Conservation (phyloP, 2,113 vertebrate species). For the Phyllopteryx taeniolatus region DNA sequence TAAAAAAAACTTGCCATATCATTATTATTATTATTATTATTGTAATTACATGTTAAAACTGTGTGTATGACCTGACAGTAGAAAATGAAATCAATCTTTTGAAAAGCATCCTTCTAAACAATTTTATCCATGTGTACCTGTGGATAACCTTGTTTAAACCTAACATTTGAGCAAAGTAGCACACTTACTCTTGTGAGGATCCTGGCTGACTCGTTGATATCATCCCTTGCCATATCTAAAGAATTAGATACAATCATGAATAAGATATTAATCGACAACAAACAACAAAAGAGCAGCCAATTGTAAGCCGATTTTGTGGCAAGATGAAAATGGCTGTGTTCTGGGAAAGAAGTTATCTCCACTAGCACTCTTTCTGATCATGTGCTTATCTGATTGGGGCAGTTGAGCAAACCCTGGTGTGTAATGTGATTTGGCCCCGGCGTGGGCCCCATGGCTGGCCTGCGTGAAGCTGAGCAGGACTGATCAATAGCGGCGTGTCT, state of each 20-base stretch:
- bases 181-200: conserved; percentile 98
- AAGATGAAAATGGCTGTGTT: conserved; percentile 52
- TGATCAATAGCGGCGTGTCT: conserved; percentile 49
- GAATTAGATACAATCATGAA: conserved; percentile 59
- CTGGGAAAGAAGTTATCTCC: conserved; percentile 64
- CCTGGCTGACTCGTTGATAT: conserved; percentile 94
- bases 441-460: conserved; percentile 40
- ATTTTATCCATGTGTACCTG: not conserved
- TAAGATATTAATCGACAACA: conserved; percentile 55
- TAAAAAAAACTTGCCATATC: no score
- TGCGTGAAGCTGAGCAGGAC: conserved; percentile 50
- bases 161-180: not conserved
- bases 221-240: conserved; percentile 98
- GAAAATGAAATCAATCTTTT: no score
- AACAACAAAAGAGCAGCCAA: conserved; percentile 40
- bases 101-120: no score
- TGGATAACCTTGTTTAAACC: not conserved
- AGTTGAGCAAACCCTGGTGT: conserved; percentile 61
- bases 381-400: conserved; percentile 69
- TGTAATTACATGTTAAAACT: no score
- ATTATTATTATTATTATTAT: no score
- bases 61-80: no score
- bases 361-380: conserved; percentile 60
- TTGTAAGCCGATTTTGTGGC: conserved; percentile 48
- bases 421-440: conserved; percentile 69